Evolutionary conservation across 2,113 vertebrate species (phyloP).

Genomic region (Callospermophilus lateralis): DNA sequence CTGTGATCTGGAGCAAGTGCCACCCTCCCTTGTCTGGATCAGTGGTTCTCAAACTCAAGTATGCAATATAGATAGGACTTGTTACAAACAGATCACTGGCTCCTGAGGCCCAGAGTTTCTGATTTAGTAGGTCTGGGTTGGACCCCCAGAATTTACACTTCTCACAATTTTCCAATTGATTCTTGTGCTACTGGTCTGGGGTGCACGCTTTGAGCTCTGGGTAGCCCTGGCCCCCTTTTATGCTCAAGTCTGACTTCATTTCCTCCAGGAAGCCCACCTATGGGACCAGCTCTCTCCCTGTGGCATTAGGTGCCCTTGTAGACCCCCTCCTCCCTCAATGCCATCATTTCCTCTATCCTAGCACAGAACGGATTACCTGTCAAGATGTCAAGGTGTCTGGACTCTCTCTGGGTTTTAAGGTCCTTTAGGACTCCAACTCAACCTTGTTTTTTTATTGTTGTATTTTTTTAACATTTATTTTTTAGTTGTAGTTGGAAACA

Average conservation of each 20-base stretch:
- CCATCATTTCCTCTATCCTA: neutral
- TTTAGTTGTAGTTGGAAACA: too few relatives aligned
- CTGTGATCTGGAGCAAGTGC: neutral
- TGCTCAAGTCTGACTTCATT: neutral
- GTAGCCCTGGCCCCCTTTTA: neutral
- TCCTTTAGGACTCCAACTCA: neutral
- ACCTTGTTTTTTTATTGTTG: neutral
- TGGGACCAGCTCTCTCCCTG: neutral
- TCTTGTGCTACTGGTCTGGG: neutral
- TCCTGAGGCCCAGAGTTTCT: neutral
- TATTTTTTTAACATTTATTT: too few relatives aligned
- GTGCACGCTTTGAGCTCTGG: neutral
- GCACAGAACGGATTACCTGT: neutral
- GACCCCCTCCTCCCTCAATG: too few relatives aligned
- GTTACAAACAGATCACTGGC: neutral
- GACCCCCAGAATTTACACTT: neutral
- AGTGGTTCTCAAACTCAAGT: neutral
- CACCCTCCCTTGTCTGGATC: neutral
- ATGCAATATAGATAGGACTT: neutral
- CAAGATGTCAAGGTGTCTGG: neutral
- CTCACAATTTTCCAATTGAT: neutral
- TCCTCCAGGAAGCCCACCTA: constrained; percentile 4
- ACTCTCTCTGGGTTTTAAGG: neutral
- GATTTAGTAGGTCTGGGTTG: neutral
- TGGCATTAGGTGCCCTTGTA: neutral